phyloP scores from a whole-genome alignment of 1,140 invertebrate species.

The Drosophila erecta region DNA sequence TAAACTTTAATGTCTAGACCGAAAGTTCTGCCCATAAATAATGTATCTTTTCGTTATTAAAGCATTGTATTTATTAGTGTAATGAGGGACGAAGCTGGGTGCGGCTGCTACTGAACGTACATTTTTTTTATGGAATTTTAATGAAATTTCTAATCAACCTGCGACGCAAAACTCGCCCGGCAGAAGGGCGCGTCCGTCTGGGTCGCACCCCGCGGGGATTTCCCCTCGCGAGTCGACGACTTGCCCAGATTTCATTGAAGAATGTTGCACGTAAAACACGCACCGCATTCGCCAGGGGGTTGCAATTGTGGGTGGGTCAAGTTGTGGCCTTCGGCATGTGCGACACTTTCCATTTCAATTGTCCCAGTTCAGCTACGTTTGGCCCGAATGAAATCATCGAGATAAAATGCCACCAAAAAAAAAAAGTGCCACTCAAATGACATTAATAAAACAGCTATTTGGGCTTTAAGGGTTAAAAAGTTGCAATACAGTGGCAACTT shows the following conservation, averaged over 20 bases:
- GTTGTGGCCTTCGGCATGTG: slow-evolving; percentile 20
- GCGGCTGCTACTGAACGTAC: slow-evolving; percentile 48
- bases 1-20: background rate
- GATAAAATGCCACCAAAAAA: slow-evolving; percentile 41
- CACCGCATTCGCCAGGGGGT: slow-evolving; percentile 33
- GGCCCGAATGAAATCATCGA: slow-evolving; percentile 44
- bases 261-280: slow-evolving; percentile 60
- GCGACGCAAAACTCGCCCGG: slow-evolving; percentile 32
- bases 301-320: slow-evolving; percentile 57
- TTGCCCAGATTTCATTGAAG: slow-evolving; percentile 68
- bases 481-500: slow-evolving; percentile 22
- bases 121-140: slow-evolving; percentile 78
- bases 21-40: too few relatives aligned
- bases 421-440: slow-evolving; percentile 46
- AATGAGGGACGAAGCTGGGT: slow-evolving; percentile 21
- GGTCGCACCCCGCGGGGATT: slow-evolving; percentile 36
- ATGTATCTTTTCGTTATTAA: background rate
- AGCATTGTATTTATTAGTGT: slow-evolving; percentile 8
- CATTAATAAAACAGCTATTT: slow-evolving; percentile 43
- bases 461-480: slow-evolving; percentile 68
- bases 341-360: slow-evolving; percentile 74
- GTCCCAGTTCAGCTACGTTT: slow-evolving; percentile 53
- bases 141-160: slow-evolving; percentile 82
- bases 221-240: slow-evolving; percentile 17
- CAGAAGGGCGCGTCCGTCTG: slow-evolving; percentile 52